Percentiles rank a stretch among this genome's conserved stretches.
phyloP scores from a whole-genome alignment of 1,140 invertebrate genomes.

The Cephus cinctus region DNA sequence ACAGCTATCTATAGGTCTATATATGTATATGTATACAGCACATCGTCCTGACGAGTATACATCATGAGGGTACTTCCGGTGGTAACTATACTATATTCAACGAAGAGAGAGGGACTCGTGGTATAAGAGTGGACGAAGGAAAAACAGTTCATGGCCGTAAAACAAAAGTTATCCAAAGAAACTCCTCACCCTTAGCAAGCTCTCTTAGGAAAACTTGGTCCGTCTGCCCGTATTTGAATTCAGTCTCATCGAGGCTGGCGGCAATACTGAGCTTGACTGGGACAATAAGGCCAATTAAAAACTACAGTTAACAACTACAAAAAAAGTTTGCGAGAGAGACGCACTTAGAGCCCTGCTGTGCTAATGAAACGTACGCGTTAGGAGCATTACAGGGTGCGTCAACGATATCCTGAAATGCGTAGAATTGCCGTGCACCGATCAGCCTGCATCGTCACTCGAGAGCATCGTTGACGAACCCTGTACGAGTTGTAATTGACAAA shows the following conservation, averaged over 20 bases:
- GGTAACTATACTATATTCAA: too few relatives aligned
- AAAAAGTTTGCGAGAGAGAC: not conserved
- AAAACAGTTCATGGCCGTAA: too few relatives aligned
- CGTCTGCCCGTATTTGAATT: conserved; percentile 6
- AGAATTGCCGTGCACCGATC: too few relatives aligned
- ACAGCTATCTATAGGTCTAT: not conserved
- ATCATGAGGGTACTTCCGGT: too few relatives aligned
- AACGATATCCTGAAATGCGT: too few relatives aligned
- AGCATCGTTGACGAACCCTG: too few relatives aligned
- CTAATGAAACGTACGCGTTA: not conserved
- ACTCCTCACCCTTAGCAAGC: not conserved
- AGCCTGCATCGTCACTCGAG: too few relatives aligned
- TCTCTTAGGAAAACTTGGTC: not conserved
- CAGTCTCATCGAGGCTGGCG: not conserved
- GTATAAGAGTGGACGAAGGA: too few relatives aligned
- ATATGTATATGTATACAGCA: not conserved
- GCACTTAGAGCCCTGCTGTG: not conserved
- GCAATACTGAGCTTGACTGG: not conserved
- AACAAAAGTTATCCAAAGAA: not conserved
- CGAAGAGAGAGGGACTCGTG: too few relatives aligned
- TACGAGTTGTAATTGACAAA: too few relatives aligned
- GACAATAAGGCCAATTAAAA: conserved; percentile 7
- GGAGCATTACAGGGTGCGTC: too few relatives aligned
- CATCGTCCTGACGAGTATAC: not conserved
- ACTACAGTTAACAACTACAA: not conserved